phyloP scores from a whole-genome alignment of 2,888 invertebrate species.

The Clusia tigrina region DNA sequence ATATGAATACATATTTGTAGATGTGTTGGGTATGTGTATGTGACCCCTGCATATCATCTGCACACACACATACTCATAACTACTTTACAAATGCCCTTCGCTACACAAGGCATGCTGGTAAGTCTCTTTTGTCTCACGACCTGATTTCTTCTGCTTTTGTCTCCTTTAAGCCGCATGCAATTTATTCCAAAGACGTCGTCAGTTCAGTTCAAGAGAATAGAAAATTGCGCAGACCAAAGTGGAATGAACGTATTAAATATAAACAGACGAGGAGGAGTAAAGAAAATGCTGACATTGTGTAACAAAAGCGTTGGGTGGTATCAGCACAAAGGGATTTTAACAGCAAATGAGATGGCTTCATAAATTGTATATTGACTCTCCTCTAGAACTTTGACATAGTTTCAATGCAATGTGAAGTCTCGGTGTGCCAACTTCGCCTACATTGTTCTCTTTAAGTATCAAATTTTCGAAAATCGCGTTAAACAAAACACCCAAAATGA shows the following conservation, averaged over 20 bases:
- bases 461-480: too few relatives aligned
- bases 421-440: not conserved
- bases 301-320: not conserved
- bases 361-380: not conserved
- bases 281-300: not conserved
- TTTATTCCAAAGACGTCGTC: conserved; percentile 13
- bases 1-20: conserved; percentile 19
- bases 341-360: not conserved
- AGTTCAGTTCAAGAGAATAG: not conserved
- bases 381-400: conserved; percentile 5
- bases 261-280: not conserved
- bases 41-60: conserved; percentile 14
- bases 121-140: not conserved
- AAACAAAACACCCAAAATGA: not conserved
- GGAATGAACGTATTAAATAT: not conserved
- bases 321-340: not conserved
- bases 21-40: conserved; percentile 11
- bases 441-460: too few relatives aligned
- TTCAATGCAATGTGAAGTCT: not conserved
- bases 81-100: not conserved
- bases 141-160: conserved; percentile 13
- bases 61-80: not conserved
- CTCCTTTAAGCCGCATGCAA: not conserved
- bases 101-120: not conserved
- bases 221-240: not conserved